These are phyloP conservation scores for Henricia sp. DNA, from an alignment of 53 echinoderm and acorn worm species.

Conservation along the genomic window DNA sequence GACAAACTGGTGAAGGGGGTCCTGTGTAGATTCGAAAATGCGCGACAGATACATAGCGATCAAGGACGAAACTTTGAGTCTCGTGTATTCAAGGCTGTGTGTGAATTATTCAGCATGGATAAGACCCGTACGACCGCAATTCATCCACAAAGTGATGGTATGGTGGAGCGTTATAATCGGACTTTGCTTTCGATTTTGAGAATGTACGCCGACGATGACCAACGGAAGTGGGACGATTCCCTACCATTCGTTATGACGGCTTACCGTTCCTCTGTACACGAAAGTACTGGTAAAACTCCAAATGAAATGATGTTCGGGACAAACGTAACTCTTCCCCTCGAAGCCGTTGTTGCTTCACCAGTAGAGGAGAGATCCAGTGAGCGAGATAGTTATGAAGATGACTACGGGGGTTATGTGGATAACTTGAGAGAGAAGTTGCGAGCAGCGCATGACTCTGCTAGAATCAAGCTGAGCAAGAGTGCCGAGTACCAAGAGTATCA, in stretches of 20 bases:
- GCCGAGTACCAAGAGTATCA: not conserved
- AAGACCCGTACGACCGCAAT: conserved; percentile 55
- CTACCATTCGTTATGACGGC: conserved; percentile 53
- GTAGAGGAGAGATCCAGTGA: not conserved
- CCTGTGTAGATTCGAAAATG: conserved; percentile 62
- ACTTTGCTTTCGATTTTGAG: conserved; percentile 57
- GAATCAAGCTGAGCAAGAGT: not conserved
- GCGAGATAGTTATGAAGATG: not conserved
- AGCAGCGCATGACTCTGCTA: conserved; percentile 1
- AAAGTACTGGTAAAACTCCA: conserved; percentile 47
- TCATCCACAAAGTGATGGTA: conserved; percentile 53
- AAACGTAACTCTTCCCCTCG: conserved; percentile 55
- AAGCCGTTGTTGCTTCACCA: conserved; percentile 9
- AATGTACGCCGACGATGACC: conserved; percentile 36
- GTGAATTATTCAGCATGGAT: conserved; percentile 29
- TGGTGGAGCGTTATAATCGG: conserved; percentile 36
- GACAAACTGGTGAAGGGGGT: conserved; percentile 60
- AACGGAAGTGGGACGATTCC: conserved; percentile 51
- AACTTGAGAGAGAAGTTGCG: not conserved
- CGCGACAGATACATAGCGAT: conserved; percentile 66
- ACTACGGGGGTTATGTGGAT: conserved; percentile 4
- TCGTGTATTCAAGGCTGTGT: conserved; percentile 26
- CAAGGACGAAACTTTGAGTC: conserved; percentile 61
- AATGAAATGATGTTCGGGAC: conserved; percentile 61
- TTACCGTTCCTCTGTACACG: conserved; percentile 46